These are phyloP conservation scores for Ochropleura plecta DNA, from an alignment of 2,888 invertebrate genomes.

Conservation along the genomic window DNA sequence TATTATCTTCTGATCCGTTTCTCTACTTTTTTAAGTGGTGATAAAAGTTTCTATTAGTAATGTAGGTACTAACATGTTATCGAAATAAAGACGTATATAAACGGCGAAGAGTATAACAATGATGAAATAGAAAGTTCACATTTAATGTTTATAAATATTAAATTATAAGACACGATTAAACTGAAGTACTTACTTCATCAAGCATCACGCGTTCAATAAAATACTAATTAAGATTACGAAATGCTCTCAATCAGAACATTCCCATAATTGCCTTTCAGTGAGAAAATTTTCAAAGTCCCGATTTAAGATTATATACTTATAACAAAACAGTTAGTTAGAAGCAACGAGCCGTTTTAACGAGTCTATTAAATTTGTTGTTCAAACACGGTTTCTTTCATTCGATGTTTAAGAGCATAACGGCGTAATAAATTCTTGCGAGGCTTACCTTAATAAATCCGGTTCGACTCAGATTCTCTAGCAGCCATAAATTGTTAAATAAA, in stretches of 20 bases:
- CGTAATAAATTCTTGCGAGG: conserved; percentile 83
- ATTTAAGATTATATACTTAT: conserved; percentile 51
- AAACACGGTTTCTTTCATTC: conserved; percentile 76
- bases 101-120: neutral
- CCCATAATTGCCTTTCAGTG: conserved; percentile 41
- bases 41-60: neutral
- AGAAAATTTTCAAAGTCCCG: conserved; percentile 44
- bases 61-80: neutral
- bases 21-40: conserved; percentile 6
- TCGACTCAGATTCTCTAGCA: conserved; percentile 84
- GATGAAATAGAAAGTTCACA: neutral
- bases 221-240: conserved; percentile 13
- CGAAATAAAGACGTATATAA: neutral
- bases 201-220: conserved; percentile 15
- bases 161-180: neutral
- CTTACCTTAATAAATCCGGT: conserved; percentile 87
- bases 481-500: conserved; percentile 88
- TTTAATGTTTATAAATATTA: neutral
- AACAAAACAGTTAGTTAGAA: conserved; percentile 61
- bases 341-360: conserved; percentile 66
- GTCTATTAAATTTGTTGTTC: conserved; percentile 72
- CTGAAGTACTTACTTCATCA: conserved; percentile 4
- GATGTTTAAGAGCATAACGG: conserved; percentile 74
- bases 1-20: conserved; percentile 21
- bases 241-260: conserved; percentile 39